A percentile compares a stretch with the other conserved stretches of the same genome.
Evolutionary conservation across 2,113 vertebrate genomes (phyloP).

Genomic region (Psettodes erumei): DNA sequence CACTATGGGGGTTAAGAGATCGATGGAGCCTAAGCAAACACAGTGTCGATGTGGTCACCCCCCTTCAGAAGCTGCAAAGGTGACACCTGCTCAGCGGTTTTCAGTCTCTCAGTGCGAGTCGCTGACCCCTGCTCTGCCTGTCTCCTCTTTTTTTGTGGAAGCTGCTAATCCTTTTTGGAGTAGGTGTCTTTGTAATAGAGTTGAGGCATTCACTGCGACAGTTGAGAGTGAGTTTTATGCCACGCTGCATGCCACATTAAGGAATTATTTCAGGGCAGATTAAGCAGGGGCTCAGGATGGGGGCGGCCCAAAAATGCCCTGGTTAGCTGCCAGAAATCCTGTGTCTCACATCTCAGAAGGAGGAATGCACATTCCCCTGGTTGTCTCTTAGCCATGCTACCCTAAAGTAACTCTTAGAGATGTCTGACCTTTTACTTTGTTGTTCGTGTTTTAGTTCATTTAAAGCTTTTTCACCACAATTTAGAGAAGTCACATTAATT

Average conservation of each 20-base stretch:
- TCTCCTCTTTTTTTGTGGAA: slow-evolving; percentile 47
- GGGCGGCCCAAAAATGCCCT: slow-evolving; percentile 61
- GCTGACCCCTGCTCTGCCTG: slow-evolving; percentile 51
- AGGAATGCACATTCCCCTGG: slow-evolving; percentile 45
- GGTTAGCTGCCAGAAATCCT: slow-evolving; percentile 63
- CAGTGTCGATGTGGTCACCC: slow-evolving; percentile 43
- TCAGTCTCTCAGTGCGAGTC: slow-evolving; percentile 32
- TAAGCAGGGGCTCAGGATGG: slow-evolving; percentile 52
- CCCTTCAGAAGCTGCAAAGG: slow-evolving; percentile 47
- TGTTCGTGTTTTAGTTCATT: slow-evolving; percentile 48
- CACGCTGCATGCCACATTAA: slow-evolving; percentile 71
- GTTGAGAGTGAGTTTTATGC: slow-evolving; percentile 63
- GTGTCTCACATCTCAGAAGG: slow-evolving; percentile 53
- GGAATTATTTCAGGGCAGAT: slow-evolving; percentile 75
- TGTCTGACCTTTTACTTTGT: slow-evolving; percentile 52
- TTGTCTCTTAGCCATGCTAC: slow-evolving; percentile 43
- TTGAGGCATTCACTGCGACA: slow-evolving; percentile 50
- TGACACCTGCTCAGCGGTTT: slow-evolving; percentile 64
- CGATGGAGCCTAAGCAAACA: slow-evolving; percentile 69
- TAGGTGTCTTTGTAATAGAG: slow-evolving; percentile 71
- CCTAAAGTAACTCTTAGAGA: slow-evolving; percentile 53
- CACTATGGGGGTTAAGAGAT: slow-evolving; percentile 62
- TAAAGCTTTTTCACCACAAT: slow-evolving; percentile 6
- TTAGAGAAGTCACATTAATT: slow-evolving; percentile 32
- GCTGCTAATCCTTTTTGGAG: slow-evolving; percentile 65